Evolutionary conservation across 2,113 vertebrate species (phyloP), one percentile per base, ranked within the genome.

Genomic region (Campylomormyrus numenius): DNA sequence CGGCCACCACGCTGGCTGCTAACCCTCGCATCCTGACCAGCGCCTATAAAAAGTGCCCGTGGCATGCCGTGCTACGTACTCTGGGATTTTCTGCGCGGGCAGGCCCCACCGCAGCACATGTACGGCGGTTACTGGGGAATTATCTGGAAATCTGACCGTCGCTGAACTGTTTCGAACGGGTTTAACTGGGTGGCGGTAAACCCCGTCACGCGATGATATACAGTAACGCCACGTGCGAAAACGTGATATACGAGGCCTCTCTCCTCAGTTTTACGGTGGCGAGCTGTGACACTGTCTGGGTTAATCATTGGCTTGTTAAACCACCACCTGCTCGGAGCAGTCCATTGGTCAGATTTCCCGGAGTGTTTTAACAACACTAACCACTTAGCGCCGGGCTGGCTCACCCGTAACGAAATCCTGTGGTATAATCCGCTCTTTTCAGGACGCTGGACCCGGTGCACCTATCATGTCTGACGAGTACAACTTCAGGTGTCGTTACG

Each of bases 61-160:
- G 21, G 39, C 6, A 0, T 46, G 39, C 45, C 8, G 17, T 11
- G 45, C 3, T n/a, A 11, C 19, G 39, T 48, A 48, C 39, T 45
- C 83, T n/a, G 83, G 83, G 45, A 85, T 85, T 85, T 31, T 85
- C 15, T 10, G 83, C 1, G 21, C 8, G 24, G 83, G 8, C 24
- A n/a, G 45, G 21, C 19, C 9, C 2, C 45, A 48, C 83, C 39
- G 1, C 83, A 48, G 45, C 83, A 85, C 83, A 85, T 85, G 83
- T 85, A 48, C 19, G 9, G 39, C 83, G 45, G 83, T 45, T 85
- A n/a, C 39, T 3, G 35, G 45, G 39, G 39, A 85, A 45, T 85
- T 45, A 85, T 85, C 74, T 46, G 83, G 83, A 85, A 85, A 85
- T 85, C 45, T 85, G 83, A 85, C 83, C 83, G 39, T 83, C 19